Evolutionary conservation across 2,113 vertebrate species (phyloP).

Genomic region (Periophthalmus modestus): DNA sequence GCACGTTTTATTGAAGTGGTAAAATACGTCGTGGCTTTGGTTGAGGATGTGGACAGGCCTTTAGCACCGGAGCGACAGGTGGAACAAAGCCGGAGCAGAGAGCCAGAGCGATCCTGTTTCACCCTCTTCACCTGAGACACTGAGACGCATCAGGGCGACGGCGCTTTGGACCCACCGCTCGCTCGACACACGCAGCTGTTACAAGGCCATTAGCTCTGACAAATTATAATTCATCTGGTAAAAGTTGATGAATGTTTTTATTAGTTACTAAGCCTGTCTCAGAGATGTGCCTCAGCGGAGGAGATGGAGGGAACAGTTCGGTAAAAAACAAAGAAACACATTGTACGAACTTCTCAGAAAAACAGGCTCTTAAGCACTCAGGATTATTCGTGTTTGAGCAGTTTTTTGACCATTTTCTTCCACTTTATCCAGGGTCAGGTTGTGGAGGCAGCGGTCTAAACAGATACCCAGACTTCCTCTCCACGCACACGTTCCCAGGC

Average conservation of each 20-base stretch:
- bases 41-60: constrained; percentile 31
- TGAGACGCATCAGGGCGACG: constrained; percentile 36
- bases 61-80: constrained; percentile 24
- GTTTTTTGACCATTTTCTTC: no score
- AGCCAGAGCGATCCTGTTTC: constrained; percentile 33
- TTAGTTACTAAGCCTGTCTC: background rate
- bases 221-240: background rate
- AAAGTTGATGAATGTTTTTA: background rate
- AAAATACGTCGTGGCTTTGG: constrained; percentile 22
- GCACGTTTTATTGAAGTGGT: no score
- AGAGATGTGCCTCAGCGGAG: background rate
- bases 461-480: no score
- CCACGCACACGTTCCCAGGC: no score
- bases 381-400: no score
- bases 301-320: background rate
- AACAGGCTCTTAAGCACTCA: no score
- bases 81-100: constrained; percentile 33
- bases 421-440: no score
- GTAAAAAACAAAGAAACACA: no score
- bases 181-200: background rate
- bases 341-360: no score
- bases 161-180: constrained; percentile 21
- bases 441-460: no score
- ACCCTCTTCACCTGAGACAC: background rate
- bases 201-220: background rate